phyloP scores from a whole-genome alignment of 1,140 invertebrate species.

The Temnothorax longispinosus region DNA sequence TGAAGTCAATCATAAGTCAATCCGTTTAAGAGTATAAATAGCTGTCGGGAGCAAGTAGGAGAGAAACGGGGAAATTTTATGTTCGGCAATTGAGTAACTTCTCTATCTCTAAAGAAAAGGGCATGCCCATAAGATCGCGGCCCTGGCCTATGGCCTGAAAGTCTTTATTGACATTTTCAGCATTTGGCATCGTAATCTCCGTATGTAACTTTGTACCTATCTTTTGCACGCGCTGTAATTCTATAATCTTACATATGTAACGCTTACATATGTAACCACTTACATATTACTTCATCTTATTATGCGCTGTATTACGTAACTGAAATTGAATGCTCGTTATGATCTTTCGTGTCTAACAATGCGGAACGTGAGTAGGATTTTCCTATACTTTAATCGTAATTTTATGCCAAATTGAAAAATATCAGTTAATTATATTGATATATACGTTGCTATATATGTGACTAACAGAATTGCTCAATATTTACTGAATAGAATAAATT shows the following conservation, averaged over 20 bases:
- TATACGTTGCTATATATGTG: not conserved
- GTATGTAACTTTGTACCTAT: constrained; percentile 7
- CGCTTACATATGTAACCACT: not conserved
- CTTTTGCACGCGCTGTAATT: not conserved
- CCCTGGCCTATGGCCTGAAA: constrained; percentile 42
- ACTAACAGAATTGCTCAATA: not conserved
- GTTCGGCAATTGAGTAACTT: constrained; percentile 25
- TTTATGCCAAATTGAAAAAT: not conserved
- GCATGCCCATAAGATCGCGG: not conserved
- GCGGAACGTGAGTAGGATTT: not conserved
- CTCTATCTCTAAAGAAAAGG: not conserved
- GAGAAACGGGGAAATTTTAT: not conserved
- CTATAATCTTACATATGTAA: constrained; percentile 27
- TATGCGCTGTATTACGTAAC: constrained; percentile 15
- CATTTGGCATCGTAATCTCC: not conserved
- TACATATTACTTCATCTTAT: constrained; percentile 30
- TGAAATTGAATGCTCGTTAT: not conserved
- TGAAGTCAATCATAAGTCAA: not conserved
- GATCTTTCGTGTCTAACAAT: not conserved
- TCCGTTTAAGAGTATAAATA: not conserved
- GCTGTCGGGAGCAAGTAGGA: not conserved
- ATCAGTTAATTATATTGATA: not conserved
- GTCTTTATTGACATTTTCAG: constrained; percentile 48
- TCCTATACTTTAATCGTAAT: not conserved
- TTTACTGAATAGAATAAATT: not conserved